phyloP scores from a whole-genome alignment of 2,888 invertebrate genomes.

The Xanthia togata region DNA sequence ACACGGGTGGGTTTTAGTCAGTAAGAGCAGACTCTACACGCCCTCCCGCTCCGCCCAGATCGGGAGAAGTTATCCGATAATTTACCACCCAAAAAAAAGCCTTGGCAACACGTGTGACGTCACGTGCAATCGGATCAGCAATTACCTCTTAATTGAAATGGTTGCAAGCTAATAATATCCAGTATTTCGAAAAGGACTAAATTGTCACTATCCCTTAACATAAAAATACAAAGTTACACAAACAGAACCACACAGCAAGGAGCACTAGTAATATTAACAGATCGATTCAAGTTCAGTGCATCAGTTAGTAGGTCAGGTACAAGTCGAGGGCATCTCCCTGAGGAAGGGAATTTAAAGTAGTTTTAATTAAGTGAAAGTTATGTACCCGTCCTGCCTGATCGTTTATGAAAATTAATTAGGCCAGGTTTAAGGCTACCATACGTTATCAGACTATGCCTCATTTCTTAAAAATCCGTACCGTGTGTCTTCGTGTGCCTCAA shows the following conservation, averaged over 20 bases:
- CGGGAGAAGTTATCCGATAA: too few species aligned
- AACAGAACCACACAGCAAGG: neutral
- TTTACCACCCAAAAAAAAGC: too few species aligned
- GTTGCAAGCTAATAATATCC: neutral
- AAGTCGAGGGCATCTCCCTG: slow-evolving; percentile 22
- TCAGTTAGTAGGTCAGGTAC: slow-evolving; percentile 29
- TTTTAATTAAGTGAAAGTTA: slow-evolving; percentile 38
- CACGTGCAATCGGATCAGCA: neutral
- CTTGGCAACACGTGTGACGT: neutral
- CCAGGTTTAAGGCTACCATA: neutral
- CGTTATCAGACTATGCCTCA: neutral
- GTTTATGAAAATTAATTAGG: slow-evolving; percentile 15
- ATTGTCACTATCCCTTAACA: neutral
- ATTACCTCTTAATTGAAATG: neutral
- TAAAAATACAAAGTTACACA: neutral
- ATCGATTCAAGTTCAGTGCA: slow-evolving; percentile 26
- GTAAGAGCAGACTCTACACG: too few species aligned
- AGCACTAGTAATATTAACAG: slow-evolving; percentile 15
- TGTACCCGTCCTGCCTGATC: slow-evolving; percentile 5
- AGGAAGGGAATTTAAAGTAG: slow-evolving; percentile 21
- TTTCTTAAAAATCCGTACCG: neutral
- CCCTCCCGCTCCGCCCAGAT: too few species aligned
- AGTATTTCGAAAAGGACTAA: too few species aligned
- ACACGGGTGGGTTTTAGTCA: too few species aligned
- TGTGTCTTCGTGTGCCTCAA: neutral